Percentiles rank a stretch among this genome's conserved stretches.
phyloP scores from a whole-genome alignment of 2,888 invertebrate genomes.

The Acanthosepion esculentum region DNA sequence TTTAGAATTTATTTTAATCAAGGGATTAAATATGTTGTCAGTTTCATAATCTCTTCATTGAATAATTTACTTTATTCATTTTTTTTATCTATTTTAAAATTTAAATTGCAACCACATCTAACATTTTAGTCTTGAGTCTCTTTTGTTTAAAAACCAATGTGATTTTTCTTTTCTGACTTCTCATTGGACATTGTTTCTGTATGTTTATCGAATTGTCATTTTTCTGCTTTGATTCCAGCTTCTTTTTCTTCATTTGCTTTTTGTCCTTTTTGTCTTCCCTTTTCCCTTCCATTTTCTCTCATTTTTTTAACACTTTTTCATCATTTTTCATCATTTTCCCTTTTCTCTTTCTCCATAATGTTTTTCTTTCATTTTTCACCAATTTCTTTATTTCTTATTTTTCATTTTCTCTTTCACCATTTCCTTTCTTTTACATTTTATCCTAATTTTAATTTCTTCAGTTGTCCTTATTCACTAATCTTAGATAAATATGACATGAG shows the following conservation, averaged over 20 bases:
- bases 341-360: neutral
- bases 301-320: no score
- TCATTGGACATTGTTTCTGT: neutral
- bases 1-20: neutral
- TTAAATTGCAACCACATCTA: neutral
- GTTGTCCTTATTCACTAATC: no score
- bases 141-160: neutral
- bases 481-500: no score
- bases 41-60: conserved; percentile 33
- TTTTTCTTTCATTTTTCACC: neutral
- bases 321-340: neutral
- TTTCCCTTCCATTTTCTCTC: neutral
- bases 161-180: neutral
- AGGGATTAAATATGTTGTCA: neutral
- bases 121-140: neutral
- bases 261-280: neutral
- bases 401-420: neutral
- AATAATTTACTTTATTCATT: neutral
- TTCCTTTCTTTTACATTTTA: neutral
- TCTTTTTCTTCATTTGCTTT: neutral
- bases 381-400: neutral
- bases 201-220: neutral
- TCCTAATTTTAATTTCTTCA: no score
- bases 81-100: neutral
- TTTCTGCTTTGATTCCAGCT: neutral